Evolutionary conservation across 2,888 invertebrate species (phyloP), one percentile per base, ranked within the genome.

Genomic region (Caenorhabditis zanzibari): DNA sequence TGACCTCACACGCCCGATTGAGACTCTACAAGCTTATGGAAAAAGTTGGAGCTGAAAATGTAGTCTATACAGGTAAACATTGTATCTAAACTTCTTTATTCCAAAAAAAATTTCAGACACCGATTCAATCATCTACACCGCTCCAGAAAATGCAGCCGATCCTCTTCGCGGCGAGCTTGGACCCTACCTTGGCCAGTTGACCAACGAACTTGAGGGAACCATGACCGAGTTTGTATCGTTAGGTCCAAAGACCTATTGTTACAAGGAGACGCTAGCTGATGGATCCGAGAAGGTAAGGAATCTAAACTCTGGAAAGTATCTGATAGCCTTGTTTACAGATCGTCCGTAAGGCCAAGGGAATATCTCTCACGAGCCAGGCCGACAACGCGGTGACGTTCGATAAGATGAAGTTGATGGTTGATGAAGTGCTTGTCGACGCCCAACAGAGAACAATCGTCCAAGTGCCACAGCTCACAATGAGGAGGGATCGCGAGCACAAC

Each of bases 371-470:
- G 4, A 54, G 35, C 0, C 22, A 10, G 35, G 68, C 52, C 2
- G 68, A 52, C 41, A 35, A 54, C 12, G 16, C 7, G 22, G 24
- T 69, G 12, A 38, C 69, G 1, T 54, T 69, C 38, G 69, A 69
- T 0, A 16, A 5, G 24, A 69, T 69, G 69, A 22, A 32, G 16
- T 0, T 14, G 22, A 54, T 69, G 54, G 69, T 69, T 14, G 38
- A 56, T 0, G 69, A 69, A 26, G 69, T 56, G 22, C 9, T 68
- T 6, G 10, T 2, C 9, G 35, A 28, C 10, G 58, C n/a, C 5
- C n/a, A 7, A n/a, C n/a, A 59, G 3, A 35, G 58, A 16, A 59
- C 58, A n/a, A 10, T 10, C 1, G 19, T 35, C 14, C n/a, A 35
- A 6, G 35, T 59, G 9, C 58, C 58, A 19, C 58, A 59, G 19